phyloP scores from a whole-genome alignment of 2,888 invertebrate genomes.

The Iphiclides podalirius region DNA sequence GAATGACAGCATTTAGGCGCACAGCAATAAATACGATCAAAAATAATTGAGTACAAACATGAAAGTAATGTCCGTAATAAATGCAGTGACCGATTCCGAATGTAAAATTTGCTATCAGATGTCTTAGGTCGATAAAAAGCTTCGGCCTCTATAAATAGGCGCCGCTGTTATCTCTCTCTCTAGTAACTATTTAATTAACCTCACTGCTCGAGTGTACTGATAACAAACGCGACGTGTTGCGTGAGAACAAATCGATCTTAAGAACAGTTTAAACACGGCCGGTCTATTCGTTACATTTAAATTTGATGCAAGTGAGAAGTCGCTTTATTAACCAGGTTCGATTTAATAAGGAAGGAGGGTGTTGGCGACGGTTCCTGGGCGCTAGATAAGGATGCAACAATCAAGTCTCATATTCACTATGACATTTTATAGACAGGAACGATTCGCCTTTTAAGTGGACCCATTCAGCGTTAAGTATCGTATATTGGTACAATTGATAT shows the following conservation, averaged over 20 bases:
- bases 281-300: constrained; percentile 17
- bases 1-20: no score
- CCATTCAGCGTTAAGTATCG: neutral
- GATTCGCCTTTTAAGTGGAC: constrained; percentile 19
- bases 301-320: constrained; percentile 16
- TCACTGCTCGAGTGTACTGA: constrained; percentile 59
- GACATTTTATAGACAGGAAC: constrained; percentile 27
- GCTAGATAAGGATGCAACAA: constrained; percentile 61
- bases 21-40: neutral
- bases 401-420: constrained; percentile 44
- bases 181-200: constrained; percentile 74
- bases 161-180: constrained; percentile 61
- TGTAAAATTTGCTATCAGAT: constrained; percentile 61
- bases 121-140: constrained; percentile 61
- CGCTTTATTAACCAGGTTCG: constrained; percentile 35
- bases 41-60: constrained; percentile 20
- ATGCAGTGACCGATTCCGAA: constrained; percentile 44
- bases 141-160: constrained; percentile 59
- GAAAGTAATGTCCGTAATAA: constrained; percentile 28
- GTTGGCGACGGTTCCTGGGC: constrained; percentile 48
- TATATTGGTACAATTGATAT: constrained; percentile 8
- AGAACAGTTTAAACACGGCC: constrained; percentile 26
- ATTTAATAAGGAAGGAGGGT: constrained; percentile 73
- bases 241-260: constrained; percentile 53
- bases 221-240: constrained; percentile 55